These are phyloP conservation scores for Wiebesia pumilae DNA, from an alignment of 1,140 invertebrate species.

Conservation along the genomic window DNA sequence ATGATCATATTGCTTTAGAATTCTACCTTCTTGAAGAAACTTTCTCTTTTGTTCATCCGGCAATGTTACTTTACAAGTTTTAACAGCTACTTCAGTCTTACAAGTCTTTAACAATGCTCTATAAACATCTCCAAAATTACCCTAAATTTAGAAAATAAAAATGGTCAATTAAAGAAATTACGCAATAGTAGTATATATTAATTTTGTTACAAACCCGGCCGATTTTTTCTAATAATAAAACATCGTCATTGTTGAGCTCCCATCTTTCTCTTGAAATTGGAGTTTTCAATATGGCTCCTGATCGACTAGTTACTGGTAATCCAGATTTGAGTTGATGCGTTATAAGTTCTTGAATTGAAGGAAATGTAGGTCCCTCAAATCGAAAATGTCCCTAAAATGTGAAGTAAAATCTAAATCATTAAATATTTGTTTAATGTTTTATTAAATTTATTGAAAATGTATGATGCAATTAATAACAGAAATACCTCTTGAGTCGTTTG, in stretches of 20 bases:
- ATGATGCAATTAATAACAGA: constrained; percentile 15
- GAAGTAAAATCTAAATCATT: constrained; percentile 22
- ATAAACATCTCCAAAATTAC: constrained; percentile 98
- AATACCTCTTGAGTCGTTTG: constrained; percentile 92
- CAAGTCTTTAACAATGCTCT: constrained; percentile 87
- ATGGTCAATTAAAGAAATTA: neutral
- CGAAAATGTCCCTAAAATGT: constrained; percentile 88
- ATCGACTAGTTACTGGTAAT: constrained; percentile 91
- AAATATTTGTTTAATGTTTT: neutral
- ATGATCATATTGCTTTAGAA: constrained; percentile 97
- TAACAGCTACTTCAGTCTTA: constrained; percentile 93
- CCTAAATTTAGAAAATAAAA: constrained; percentile 76
- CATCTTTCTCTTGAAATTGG: constrained; percentile 94
- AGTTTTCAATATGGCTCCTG: constrained; percentile 90
- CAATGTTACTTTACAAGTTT: constrained; percentile 94
- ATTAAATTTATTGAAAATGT: neutral
- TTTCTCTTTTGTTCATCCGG: constrained; percentile 97
- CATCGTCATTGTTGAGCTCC: constrained; percentile 98
- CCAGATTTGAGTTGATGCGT: constrained; percentile 89
- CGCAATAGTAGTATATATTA: constrained; percentile 17
- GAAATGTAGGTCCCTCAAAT: constrained; percentile 95
- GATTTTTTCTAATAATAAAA: constrained; percentile 94
- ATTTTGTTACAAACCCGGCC: constrained; percentile 83
- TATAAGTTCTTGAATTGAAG: constrained; percentile 93
- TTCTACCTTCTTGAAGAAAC: constrained; percentile 95